A percentile compares a stretch with the other conserved stretches of the same genome.
These are phyloP conservation scores for Nyctibius grandis DNA, from an alignment of 2,797 vertebrate genomes.

Conservation along the genomic window DNA sequence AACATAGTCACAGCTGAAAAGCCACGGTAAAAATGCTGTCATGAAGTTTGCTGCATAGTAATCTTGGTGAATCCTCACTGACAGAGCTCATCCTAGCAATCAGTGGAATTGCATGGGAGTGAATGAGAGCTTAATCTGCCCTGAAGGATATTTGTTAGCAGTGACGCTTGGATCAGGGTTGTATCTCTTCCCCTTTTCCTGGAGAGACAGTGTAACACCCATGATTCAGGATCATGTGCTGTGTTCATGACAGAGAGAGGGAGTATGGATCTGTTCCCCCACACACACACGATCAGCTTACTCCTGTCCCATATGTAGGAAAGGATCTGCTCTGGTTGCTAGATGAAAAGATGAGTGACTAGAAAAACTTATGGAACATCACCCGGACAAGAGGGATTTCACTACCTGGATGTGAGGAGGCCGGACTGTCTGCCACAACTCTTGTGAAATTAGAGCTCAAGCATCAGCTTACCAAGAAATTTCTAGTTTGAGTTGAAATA, in stretches of 20 bases:
- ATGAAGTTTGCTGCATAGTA: background rate
- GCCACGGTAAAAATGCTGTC: background rate
- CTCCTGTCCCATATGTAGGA: background rate
- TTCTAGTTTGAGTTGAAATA: background rate
- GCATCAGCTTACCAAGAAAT: background rate
- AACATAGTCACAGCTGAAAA: background rate
- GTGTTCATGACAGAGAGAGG: background rate
- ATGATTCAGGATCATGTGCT: background rate
- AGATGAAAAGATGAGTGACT: background rate
- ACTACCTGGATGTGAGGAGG: background rate
- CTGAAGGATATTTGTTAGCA: background rate
- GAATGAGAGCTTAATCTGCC: background rate
- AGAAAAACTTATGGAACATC: background rate
- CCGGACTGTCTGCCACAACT: background rate
- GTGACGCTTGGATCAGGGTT: background rate
- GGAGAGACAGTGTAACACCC: background rate
- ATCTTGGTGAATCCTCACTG: background rate
- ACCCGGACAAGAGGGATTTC: background rate
- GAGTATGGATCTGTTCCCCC: background rate
- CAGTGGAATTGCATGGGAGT: background rate
- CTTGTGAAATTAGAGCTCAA: background rate
- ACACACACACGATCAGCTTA: rapidly evolving
- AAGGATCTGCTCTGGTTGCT: background rate
- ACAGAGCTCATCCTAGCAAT: background rate
- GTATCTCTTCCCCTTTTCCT: background rate